Percentiles rank a stretch among this genome's conserved stretches.
phyloP scores from a whole-genome alignment of 2,797 vertebrate species.

The Luscinia megarhynchos region DNA sequence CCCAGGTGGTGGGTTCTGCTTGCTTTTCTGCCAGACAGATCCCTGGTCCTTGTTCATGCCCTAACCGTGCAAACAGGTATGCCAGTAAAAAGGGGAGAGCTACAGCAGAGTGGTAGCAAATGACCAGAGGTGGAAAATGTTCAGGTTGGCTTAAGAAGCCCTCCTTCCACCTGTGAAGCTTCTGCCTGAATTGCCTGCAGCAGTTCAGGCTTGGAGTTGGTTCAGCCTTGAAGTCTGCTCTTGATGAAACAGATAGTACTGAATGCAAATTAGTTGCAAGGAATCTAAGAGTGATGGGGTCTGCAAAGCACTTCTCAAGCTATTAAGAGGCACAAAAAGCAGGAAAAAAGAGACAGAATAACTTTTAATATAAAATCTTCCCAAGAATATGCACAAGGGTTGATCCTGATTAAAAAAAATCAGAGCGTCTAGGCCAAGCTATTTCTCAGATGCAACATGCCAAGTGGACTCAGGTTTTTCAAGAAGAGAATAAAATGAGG shows the following conservation, averaged over 20 bases:
- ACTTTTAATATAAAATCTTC: slow-evolving; percentile 1
- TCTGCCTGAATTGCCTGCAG: slow-evolving; percentile 8
- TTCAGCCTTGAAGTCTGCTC: slow-evolving; percentile 32
- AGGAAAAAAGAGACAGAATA: neutral
- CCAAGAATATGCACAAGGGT: neutral
- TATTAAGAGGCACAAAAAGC: neutral
- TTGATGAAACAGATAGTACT: neutral
- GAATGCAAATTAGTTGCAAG: slow-evolving; percentile 48
- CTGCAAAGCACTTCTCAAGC: neutral
- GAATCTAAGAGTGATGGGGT: slow-evolving; percentile 8
- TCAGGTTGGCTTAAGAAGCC: slow-evolving; percentile 14
- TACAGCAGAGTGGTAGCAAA: neutral
- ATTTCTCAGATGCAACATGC: neutral
- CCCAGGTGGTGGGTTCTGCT: neutral
- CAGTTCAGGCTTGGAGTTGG: slow-evolving; percentile 12
- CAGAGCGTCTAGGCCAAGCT: neutral
- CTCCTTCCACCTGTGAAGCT: slow-evolving; percentile 5
- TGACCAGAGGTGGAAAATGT: neutral
- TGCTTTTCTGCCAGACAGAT: neutral
- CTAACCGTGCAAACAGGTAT: neutral
- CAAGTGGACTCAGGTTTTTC: slow-evolving; percentile 8
- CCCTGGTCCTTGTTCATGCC: neutral
- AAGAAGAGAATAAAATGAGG: slow-evolving; percentile 16
- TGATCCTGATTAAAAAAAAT: neutral
- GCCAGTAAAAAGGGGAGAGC: neutral